phyloP scores from a whole-genome alignment of 1,140 invertebrate genomes.

The Lucilia cuprina region DNA sequence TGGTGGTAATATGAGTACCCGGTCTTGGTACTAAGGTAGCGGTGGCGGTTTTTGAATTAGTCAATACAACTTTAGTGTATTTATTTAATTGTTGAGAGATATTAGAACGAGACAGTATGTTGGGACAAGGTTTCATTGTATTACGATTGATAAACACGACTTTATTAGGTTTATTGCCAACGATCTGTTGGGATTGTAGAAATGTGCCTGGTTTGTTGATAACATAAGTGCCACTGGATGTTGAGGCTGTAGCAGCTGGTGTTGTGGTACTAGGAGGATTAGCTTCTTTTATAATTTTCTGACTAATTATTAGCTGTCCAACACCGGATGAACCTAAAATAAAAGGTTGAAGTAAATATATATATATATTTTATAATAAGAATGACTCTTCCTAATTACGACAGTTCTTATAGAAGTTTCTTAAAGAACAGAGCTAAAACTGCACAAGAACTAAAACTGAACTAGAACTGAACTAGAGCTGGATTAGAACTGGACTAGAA shows the following conservation, averaged over 20 bases:
- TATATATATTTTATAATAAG: neutral
- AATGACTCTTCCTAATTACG: too few relatives aligned
- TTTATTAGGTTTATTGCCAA: conserved; percentile 45
- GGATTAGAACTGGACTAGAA: too few relatives aligned
- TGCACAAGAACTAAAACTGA: too few relatives aligned
- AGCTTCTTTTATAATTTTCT: conserved; percentile 57
- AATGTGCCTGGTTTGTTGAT: conserved; percentile 45
- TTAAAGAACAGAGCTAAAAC: too few relatives aligned
- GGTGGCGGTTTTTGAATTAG: conserved; percentile 40
- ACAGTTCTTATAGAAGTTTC: too few relatives aligned
- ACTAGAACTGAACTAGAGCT: too few relatives aligned
- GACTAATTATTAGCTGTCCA: conserved; percentile 53
- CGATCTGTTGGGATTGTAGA: conserved; percentile 41
- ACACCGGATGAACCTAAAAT: conserved; percentile 31
- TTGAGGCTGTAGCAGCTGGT: neutral
- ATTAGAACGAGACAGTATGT: conserved; percentile 39
- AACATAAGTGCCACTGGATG: conserved; percentile 45
- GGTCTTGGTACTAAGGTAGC: conserved; percentile 37
- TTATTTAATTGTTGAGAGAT: conserved; percentile 37
- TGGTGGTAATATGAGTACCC: conserved; percentile 18
- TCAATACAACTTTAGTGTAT: conserved; percentile 45
- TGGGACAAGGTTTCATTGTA: conserved; percentile 50
- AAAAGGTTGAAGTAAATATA: too few relatives aligned
- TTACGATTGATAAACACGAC: conserved; percentile 57
- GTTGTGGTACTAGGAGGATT: conserved; percentile 32